A percentile compares a stretch with the other conserved stretches of the same genome.
These are phyloP conservation scores for Glaucomys volans DNA, from an alignment of 2,113 vertebrate genomes.

Conservation along the genomic window DNA sequence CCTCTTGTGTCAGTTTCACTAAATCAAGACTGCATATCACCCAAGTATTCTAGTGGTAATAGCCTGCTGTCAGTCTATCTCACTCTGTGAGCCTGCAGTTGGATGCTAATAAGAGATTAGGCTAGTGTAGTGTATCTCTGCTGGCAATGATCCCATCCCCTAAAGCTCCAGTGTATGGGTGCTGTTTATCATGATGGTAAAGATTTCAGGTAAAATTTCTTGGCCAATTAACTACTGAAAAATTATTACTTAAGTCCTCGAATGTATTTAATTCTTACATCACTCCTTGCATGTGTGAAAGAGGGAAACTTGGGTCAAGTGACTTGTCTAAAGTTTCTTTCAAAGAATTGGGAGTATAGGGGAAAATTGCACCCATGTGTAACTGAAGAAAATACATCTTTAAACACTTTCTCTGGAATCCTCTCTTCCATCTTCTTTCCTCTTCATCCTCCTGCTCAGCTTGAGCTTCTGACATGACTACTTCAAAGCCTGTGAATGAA, in stretches of 20 bases:
- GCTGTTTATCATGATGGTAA: neutral
- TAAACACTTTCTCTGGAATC: neutral
- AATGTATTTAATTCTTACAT: neutral
- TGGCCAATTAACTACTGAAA: neutral
- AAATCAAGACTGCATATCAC: neutral
- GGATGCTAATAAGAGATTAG: conserved; percentile 8
- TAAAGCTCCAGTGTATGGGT: neutral
- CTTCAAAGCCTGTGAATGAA: neutral
- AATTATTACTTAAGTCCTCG: neutral
- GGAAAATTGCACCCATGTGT: rapidly evolving
- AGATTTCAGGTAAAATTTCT: neutral
- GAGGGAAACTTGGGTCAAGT: neutral
- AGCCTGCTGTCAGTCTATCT: neutral
- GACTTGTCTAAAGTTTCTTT: neutral
- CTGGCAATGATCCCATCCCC: neutral
- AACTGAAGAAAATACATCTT: neutral
- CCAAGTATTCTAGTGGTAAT: neutral
- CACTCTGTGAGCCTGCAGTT: neutral
- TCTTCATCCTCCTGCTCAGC: neutral
- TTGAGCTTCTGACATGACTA: neutral
- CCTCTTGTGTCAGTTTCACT: neutral
- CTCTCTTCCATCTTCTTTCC: neutral
- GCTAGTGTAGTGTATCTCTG: neutral
- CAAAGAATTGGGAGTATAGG: rapidly evolving
- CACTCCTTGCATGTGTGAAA: neutral